Conservation (phyloP, 1,140 invertebrate species). For the Cyphomyrmex costatus region DNA sequence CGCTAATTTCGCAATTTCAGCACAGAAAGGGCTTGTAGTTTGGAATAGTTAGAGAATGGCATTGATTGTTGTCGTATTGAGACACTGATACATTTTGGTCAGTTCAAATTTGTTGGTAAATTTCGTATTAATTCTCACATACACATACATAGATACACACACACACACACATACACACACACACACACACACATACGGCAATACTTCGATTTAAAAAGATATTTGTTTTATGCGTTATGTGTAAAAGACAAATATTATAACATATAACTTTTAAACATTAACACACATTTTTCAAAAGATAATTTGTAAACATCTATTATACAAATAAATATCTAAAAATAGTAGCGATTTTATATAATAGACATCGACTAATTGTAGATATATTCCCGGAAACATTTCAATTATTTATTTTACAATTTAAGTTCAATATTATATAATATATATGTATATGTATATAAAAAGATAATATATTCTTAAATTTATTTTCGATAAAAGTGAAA, state of each 20-base stretch:
- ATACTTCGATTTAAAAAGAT: background rate
- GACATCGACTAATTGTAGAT: constrained; percentile 4
- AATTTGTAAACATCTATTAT: background rate
- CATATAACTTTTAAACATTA: background rate
- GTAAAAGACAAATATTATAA: background rate
- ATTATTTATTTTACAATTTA: constrained; percentile 19
- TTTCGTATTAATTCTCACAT: constrained; percentile 22
- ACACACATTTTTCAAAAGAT: background rate
- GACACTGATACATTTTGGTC: constrained; percentile 28
- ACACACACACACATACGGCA: no score
- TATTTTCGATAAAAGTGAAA: background rate
- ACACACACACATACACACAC: no score
- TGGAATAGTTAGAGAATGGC: constrained; percentile 46
- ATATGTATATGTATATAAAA: no score
- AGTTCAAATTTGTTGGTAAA: constrained; percentile 25
- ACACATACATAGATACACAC: no score
- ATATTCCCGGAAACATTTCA: constrained; percentile 18
- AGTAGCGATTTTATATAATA: background rate
- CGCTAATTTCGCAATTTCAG: constrained; percentile 59
- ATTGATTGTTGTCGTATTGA: constrained; percentile 32
- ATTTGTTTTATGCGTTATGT: background rate
- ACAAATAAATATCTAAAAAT: constrained; percentile 24
- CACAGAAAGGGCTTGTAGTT: constrained; percentile 34
- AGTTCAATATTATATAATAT: background rate
- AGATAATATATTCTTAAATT: background rate